These are phyloP conservation scores for Actinia tenebrosa DNA, from an alignment of 64 coral and sea anemone species.

Conservation along the genomic window DNA sequence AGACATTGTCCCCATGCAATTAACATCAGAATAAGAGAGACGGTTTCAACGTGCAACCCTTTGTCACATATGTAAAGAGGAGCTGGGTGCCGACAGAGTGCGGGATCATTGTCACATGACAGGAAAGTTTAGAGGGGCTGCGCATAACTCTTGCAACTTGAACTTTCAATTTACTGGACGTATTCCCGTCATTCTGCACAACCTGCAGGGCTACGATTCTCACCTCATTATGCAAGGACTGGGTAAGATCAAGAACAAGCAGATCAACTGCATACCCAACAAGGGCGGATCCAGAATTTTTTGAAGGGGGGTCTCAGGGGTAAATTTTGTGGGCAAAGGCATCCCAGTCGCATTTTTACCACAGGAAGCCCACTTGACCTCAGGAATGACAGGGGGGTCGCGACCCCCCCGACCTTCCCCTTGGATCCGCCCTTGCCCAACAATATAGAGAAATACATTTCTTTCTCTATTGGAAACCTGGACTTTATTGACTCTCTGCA, in stretches of 20 bases:
- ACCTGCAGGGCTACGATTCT: conserved; percentile 16
- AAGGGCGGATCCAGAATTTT: no score
- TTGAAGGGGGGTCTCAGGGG: no score
- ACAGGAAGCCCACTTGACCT: no score
- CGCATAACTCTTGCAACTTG: conserved; percentile 35
- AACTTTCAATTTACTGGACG: conserved; percentile 22
- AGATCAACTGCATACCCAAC: conserved; percentile 16
- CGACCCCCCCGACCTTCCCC: no score
- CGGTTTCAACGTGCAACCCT: conserved; percentile 27
- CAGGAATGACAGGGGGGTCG: no score
- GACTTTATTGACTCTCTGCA: neutral
- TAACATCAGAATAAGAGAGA: conserved; percentile 18
- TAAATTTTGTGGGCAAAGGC: neutral
- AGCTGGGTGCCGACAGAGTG: neutral
- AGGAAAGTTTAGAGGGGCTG: conserved; percentile 43
- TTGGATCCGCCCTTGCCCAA: neutral
- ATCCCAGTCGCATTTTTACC: no score
- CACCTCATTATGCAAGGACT: conserved; percentile 33
- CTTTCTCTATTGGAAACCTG: conserved; percentile 20
- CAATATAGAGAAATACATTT: conserved; percentile 51
- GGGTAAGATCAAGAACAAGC: conserved; percentile 21
- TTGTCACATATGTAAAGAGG: conserved; percentile 11
- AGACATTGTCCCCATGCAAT: conserved; percentile 30
- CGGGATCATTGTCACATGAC: conserved; percentile 35
- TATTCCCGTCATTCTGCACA: conserved; percentile 53